phyloP scores from a whole-genome alignment of 2,888 invertebrate species.

The Sinopyrophorus schimmeli region DNA sequence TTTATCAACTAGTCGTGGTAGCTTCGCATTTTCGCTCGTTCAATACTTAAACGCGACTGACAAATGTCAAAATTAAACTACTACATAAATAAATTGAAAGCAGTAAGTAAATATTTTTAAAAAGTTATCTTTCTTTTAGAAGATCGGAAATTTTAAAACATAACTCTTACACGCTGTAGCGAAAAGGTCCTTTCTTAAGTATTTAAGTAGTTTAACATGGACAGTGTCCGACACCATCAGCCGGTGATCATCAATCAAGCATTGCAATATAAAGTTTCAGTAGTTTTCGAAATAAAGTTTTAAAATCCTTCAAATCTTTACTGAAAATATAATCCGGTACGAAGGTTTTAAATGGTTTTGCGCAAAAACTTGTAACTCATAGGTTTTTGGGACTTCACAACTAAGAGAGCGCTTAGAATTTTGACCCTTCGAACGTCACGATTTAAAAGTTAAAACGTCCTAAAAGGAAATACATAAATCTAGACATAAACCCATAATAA shows the following conservation, averaged over 20 bases:
- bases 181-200: too few relatives aligned
- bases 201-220: too few relatives aligned
- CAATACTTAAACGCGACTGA: too few relatives aligned
- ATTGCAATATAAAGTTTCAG: conserved; percentile 14
- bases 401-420: background rate
- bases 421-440: conserved; percentile 1
- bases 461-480: conserved; percentile 34
- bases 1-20: too few relatives aligned
- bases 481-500: conserved; percentile 38
- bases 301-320: conserved; percentile 9
- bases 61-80: too few relatives aligned
- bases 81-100: too few relatives aligned
- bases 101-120: too few relatives aligned
- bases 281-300: background rate
- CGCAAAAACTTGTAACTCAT: conserved; percentile 26
- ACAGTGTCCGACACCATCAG: conserved; percentile 12
- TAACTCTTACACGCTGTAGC: too few relatives aligned
- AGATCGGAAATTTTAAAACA: too few relatives aligned
- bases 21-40: too few relatives aligned
- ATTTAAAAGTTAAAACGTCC: conserved; percentile 19
- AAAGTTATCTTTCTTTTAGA: too few relatives aligned
- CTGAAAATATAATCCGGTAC: conserved; percentile 22
- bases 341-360: conserved; percentile 20
- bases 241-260: conserved; percentile 13
- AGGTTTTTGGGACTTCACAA: conserved; percentile 21